Base-by-base conservation (phyloP, 1,140 invertebrate species). In the Stratiolaelaps scimitus region DNA sequence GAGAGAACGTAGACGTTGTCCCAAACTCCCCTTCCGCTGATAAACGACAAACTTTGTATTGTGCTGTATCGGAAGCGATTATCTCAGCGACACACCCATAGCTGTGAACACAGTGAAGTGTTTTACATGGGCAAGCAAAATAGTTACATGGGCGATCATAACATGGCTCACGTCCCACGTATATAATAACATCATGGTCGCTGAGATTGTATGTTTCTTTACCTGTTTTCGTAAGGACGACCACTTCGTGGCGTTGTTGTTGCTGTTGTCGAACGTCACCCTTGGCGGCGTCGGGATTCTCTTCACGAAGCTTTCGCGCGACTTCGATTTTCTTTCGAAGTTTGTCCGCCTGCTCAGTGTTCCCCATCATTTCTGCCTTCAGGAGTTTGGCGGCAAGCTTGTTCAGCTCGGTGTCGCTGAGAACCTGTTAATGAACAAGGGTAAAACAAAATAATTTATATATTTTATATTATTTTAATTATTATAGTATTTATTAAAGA, bases 281-380 rank as follows among this genome's bases (percentile, higher is more conserved):
- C 0, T 71, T 72, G 5, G 64, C 48, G 2, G 68, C 64, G 26
- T 28, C 43, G 45, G 70, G 67, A 40, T 69, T 71, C 19, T 79
- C 75, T 69, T 81, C 80, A 19, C 79, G 76, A 48, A 74, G 76
- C 71, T 82, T 76, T 71, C 83, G 80, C 0, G 88, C 87, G 28
- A 76, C 76, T 68, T 87, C 82, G 45, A 93, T 75, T 75, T 91
- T 83, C 6, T 72, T 66, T 78, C 89, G 89, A 6, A 94, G 75
- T 72, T 88, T 79, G 34, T 74, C 71, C 1, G 83, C 84, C 65
- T 87, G 72, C 69, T 81, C 80, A 77, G 74, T 75, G 75, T 94
- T 84, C 45, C 89, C 90, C 78, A 91, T 70, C 56, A 92, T 82
- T 81, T 94, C 89, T 30, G 91, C 91, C 78, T 91, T 92, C 0